These are phyloP conservation scores for Argya squamiceps DNA, from an alignment of 2,797 vertebrate genomes.

Conservation along the genomic window DNA sequence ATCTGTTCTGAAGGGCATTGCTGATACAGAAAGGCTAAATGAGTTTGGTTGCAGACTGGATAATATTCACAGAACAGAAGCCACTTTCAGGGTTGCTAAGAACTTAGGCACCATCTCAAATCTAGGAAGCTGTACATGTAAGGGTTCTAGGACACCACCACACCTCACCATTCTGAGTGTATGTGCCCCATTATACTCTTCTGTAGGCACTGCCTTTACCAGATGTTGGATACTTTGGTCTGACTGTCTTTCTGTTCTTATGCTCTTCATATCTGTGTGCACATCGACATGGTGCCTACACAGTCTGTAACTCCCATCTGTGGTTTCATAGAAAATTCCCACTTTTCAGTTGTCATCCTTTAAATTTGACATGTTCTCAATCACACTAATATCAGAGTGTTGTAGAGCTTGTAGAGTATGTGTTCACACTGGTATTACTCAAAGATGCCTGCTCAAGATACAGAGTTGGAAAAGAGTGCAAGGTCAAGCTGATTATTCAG, in stretches of 20 bases:
- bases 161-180: not conserved
- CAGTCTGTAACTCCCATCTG: not conserved
- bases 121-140: not conserved
- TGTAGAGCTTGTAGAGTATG: not conserved
- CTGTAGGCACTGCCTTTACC: not conserved
- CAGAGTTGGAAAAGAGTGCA: not conserved
- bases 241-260: not conserved
- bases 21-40: not conserved
- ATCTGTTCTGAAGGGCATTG: not conserved
- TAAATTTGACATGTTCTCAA: not conserved
- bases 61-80: not conserved
- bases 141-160: not conserved
- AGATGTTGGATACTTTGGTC: not conserved
- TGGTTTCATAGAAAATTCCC: not conserved
- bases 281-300: rapidly evolving
- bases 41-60: not conserved
- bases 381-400: not conserved
- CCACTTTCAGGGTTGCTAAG: not conserved
- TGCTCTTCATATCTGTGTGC: not conserved
- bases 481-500: not conserved
- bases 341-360: not conserved
- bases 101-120: not conserved
- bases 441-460: not conserved
- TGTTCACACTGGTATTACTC: not conserved
- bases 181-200: not conserved